These are phyloP conservation scores for Macropus fuliginosus DNA, from an alignment of 2,797 vertebrate species.

Conservation along the genomic window DNA sequence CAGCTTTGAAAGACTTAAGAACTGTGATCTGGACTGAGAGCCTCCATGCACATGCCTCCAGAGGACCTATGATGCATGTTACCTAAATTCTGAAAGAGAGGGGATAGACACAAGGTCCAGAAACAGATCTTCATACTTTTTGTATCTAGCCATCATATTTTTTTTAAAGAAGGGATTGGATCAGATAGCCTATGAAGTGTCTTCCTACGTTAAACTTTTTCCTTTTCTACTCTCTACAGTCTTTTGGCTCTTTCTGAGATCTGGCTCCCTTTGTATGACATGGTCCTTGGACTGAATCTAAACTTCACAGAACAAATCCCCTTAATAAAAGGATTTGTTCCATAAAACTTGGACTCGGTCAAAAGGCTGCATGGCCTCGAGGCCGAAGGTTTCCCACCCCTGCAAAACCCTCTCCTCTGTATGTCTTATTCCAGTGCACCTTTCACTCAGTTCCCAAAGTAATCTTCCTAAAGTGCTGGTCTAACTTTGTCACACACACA, in stretches of 20 bases:
- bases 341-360: too few species aligned
- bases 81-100: background rate
- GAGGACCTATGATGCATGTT: background rate
- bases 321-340: too few species aligned
- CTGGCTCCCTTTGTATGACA: background rate
- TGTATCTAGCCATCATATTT: background rate
- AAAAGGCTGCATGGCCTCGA: too few species aligned
- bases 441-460: too few species aligned
- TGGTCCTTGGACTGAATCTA: background rate
- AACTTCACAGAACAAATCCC: too few species aligned
- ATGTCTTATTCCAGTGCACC: background rate
- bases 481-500: too few species aligned
- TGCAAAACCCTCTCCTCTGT: background rate
- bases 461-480: background rate
- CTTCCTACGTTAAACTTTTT: background rate
- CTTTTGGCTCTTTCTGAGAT: background rate
- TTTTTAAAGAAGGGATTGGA: background rate
- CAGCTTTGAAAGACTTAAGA: background rate
- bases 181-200: background rate
- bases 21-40: background rate
- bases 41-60: background rate
- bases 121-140: background rate
- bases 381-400: too few species aligned
- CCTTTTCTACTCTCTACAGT: background rate
- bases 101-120: background rate